Evolutionary conservation across 2,888 invertebrate species (phyloP).

Genomic region (Pterobdella sp.): DNA sequence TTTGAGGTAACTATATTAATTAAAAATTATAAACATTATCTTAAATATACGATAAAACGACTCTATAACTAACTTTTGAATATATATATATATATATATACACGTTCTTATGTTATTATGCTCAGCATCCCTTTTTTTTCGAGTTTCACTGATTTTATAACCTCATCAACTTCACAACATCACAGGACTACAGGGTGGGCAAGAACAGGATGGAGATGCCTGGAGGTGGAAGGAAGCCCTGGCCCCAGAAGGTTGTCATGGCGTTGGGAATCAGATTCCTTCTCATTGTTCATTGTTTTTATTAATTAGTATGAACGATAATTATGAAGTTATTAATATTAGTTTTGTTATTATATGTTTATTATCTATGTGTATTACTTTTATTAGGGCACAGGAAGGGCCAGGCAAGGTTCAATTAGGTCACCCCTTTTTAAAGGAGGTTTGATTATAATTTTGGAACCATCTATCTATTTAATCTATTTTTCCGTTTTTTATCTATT

Average conservation of each 20-base stretch:
- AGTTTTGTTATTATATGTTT: too few relatives aligned
- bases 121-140: too few relatives aligned
- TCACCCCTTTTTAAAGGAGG: constrained; percentile 68
- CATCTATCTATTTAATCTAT: too few relatives aligned
- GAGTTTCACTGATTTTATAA: neutral
- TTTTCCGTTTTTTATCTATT: neutral
- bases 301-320: too few relatives aligned
- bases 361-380: neutral
- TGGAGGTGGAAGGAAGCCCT: constrained; percentile 86
- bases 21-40: too few relatives aligned
- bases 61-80: neutral
- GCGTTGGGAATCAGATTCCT: neutral
- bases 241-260: constrained; percentile 58
- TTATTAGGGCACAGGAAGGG: constrained; percentile 82
- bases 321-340: neutral
- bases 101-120: neutral
- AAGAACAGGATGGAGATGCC: constrained; percentile 74
- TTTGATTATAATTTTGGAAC: too few relatives aligned
- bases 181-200: constrained; percentile 64
- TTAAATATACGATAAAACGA: too few relatives aligned
- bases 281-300: too few relatives aligned
- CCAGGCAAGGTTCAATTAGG: constrained; percentile 83
- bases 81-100: constrained; percentile 6
- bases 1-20: too few relatives aligned
- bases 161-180: neutral